Conservation (phyloP, 2,888 invertebrate species). For the Pyralis farinalis region DNA sequence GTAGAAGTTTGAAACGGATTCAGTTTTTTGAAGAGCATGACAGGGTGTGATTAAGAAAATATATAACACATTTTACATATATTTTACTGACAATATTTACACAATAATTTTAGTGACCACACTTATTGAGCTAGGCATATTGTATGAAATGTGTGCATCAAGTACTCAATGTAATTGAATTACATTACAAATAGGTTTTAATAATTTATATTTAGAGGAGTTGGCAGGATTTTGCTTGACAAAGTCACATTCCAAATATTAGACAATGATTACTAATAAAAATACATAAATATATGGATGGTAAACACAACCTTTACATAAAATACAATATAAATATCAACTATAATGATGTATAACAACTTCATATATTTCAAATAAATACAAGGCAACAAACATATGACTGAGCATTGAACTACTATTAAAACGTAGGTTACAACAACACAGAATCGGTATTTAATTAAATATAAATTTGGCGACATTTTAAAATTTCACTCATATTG, state of each 20-base stretch:
- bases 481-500: conserved; percentile 57
- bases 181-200: conserved; percentile 57
- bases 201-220: conserved; percentile 44
- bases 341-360: conserved; percentile 44
- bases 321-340: conserved; percentile 50
- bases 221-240: conserved; percentile 78
- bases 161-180: conserved; percentile 69
- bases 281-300: conserved; percentile 41
- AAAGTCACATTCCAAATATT: conserved; percentile 63
- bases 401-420: conserved; percentile 33
- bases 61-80: conserved; percentile 77
- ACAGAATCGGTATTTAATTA: conserved; percentile 3
- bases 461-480: conserved; percentile 36
- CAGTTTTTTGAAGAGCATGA: too few species aligned
- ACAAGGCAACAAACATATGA: conserved; percentile 39
- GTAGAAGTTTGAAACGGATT: too few species aligned
- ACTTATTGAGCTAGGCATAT: conserved; percentile 78
- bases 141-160: conserved; percentile 78
- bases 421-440: conserved; percentile 1
- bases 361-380: conserved; percentile 46
- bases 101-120: conserved; percentile 76
- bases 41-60: conserved; percentile 20
- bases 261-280: conserved; percentile 40
- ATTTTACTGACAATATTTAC: conserved; percentile 80
- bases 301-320: conserved; percentile 60